Base-by-base conservation (phyloP, 2,888 invertebrate species). In the Coenonympha arcania region DNA sequence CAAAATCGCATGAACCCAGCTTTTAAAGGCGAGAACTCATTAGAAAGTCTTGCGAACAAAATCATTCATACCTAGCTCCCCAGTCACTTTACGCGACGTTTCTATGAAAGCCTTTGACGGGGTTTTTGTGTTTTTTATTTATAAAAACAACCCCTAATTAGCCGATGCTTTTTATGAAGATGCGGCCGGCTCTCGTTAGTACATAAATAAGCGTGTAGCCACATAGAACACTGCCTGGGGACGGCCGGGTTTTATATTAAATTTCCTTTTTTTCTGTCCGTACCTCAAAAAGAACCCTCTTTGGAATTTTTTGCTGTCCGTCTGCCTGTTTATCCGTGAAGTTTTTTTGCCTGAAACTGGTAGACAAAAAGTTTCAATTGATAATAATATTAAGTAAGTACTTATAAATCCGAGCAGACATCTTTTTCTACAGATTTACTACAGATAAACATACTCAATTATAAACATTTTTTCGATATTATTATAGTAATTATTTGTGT, bases 121-220 rank as follows among this genome's bases (percentile, higher is more conserved):
- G n/a, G 41, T 50, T 50, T 48, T 50, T 57, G 44, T 56, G 54
- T 53, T 48, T 62, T 59, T 58, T 56, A 53, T 56, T 59, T 57
- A 64, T 63, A 59, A 57, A 54, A 59, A 65, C 64, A 60, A 60
- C 55, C 59, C 59, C 60, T 66, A 71, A 71, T 72, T 70, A 72
- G 72, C 66, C 65, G 64, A 60, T 57, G 64, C 63, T 61, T 65
- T 62, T 67, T 68, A 65, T 68, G 66, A 67, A 70, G 65, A 64
- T 66, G 63, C 64, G 64, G 64, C 67, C 44, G 48, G 46, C 31
- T 46, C 52, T 57, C 50, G 52, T 57, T 52, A 52, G 39, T 15
- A 40, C 18, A 51, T 39, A 54, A 50, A 36, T 44, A 28, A 13
- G 31, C 22, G 13, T 30, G 18, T 2, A 8, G 9, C 4, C 1